Conservation (phyloP, 2,888 invertebrate genomes). For the Eurois occulta region DNA sequence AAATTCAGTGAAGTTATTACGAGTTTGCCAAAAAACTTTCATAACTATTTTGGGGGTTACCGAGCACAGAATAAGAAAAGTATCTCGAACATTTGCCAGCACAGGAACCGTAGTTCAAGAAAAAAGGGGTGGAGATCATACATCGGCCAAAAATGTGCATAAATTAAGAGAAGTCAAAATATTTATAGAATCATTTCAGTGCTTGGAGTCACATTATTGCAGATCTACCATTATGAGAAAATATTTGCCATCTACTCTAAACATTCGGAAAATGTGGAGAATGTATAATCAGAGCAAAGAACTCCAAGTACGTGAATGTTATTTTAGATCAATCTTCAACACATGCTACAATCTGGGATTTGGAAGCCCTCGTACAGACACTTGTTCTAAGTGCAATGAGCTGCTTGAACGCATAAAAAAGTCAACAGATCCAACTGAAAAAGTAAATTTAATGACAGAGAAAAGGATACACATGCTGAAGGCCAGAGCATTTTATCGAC, state of each 20-base stretch:
- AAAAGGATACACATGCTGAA: conserved; percentile 58
- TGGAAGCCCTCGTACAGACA: conserved; percentile 51
- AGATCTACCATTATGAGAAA: conserved; percentile 53
- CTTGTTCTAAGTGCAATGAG: conserved; percentile 54
- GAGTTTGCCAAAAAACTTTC: conserved; percentile 52
- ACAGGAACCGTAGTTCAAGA: conserved; percentile 53
- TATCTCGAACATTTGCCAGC: conserved; percentile 49
- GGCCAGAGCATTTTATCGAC: conserved; percentile 53
- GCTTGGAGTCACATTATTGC: conserved; percentile 60
- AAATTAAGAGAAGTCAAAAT: conserved; percentile 46
- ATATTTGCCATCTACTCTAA: conserved; percentile 57
- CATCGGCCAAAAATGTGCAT: conserved; percentile 48
- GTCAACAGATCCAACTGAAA: conserved; percentile 22
- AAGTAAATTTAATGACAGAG: conserved; percentile 9
- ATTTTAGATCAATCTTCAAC: conserved; percentile 55
- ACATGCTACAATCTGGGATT: conserved; percentile 55
- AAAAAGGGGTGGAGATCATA: conserved; percentile 60
- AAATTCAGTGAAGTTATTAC: conserved; percentile 43
- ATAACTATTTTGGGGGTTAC: conserved; percentile 42
- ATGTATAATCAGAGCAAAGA: conserved; percentile 31
- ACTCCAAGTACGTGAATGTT: conserved; percentile 39
- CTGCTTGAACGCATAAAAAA: conserved; percentile 43
- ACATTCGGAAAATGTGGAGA: conserved; percentile 52
- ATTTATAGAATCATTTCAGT: conserved; percentile 48
- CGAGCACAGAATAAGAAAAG: conserved; percentile 48